Base-by-base conservation (phyloP, 2,113 vertebrate genomes). In the Takifugu bimaculatus region DNA sequence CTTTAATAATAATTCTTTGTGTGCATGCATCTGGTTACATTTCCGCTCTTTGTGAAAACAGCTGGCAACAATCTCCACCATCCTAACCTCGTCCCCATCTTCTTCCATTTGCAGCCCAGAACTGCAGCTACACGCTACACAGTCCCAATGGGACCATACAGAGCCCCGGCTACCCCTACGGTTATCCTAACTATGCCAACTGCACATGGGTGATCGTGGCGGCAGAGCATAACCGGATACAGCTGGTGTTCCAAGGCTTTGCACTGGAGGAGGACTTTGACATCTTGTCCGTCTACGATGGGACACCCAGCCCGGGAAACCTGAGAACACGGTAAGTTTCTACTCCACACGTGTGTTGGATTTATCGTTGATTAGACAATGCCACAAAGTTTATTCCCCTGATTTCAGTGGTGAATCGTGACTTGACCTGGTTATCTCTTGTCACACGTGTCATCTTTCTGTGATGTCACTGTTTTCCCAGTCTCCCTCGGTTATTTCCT, bases 101-200 rank as follows among this genome's bases (percentile, higher is more conserved):
- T 6, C 70, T 50, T 79, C 54, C 88, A 58, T 87, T 26, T 26
- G 47, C 90, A 99, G 97, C 93, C 88, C 96, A 98, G 89, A 98
- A 98, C 90, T 99, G 96, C 92, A 98, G 94, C 13, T 93, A 95
- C 89, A 84, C 89, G 54, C 85, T 98, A 80, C 93, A 93, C 63
- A 96, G 90, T 79, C 93, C 95, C 57, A 98, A 99, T 28, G 96
- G 97, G 81, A 99, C 97, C 0, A 92, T 99, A 68, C 96, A 98
- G 87, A 99, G 97, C 82, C 96, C 96, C 0, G 97, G 97, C 66
- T 99, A 95, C 66, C 97, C 97, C 0, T 98, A 98, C 0, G 97
- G 96, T 75, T 99, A 99, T 79, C 97, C 97, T 64, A 99, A 99
- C 89, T 98, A 98, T 15, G 97, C 96, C 91, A 98, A 99, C 91